phyloP scores from a whole-genome alignment of 2,113 vertebrate species.

The Himantopus leucocephalus region DNA sequence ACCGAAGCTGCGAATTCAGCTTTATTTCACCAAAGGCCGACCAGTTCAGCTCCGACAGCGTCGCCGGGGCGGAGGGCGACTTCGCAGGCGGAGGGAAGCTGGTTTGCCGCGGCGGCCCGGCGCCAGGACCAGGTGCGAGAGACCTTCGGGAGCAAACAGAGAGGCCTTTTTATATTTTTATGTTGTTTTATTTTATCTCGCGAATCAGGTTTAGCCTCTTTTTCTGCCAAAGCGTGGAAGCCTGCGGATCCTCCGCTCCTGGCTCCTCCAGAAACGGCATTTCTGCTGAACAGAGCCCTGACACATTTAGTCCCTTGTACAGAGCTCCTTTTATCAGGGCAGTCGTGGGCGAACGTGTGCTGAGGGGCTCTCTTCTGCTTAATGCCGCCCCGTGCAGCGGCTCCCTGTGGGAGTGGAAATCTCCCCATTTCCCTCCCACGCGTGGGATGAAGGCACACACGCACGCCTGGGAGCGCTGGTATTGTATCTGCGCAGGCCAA shows the following conservation, averaged over 20 bases:
- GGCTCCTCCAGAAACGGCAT: not conserved
- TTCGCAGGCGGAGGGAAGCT: not conserved
- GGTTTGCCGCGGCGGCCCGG: not conserved
- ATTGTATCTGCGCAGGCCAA: not conserved
- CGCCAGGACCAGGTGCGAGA: not conserved
- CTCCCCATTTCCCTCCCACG: not conserved
- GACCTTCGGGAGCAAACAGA: not conserved
- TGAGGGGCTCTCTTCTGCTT: not conserved
- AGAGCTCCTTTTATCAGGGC: not conserved
- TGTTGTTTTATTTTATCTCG: not conserved
- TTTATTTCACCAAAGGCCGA: not conserved
- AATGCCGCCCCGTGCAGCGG: not conserved
- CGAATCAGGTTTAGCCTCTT: slow-evolving; percentile 7
- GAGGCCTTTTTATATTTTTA: not conserved
- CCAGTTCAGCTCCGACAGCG: not conserved
- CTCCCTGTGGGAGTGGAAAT: not conserved
- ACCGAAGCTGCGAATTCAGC: fast-evolving
- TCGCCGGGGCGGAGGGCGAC: not conserved
- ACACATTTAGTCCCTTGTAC: not conserved
- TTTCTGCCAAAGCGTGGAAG: not conserved
- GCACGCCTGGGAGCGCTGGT: not conserved
- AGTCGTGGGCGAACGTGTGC: fast-evolving
- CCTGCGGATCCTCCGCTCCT: not conserved
- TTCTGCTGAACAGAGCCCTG: not conserved
- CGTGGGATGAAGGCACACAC: not conserved